Evolutionary conservation across 1,140 invertebrate species (phyloP).

Genomic region (Calliphora vicina): DNA sequence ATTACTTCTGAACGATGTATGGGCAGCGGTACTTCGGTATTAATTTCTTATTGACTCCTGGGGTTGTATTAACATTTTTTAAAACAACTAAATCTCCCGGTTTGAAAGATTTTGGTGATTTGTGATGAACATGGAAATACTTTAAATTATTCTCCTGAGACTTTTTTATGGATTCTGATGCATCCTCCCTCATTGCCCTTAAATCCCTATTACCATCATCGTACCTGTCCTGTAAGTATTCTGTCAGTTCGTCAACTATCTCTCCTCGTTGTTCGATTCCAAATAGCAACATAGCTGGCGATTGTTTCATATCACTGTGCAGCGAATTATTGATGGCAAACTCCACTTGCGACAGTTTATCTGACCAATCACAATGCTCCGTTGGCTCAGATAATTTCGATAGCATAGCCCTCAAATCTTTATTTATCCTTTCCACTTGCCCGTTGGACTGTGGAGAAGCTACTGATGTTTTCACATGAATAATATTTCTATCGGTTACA

Average conservation of each 20-base stretch:
- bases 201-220: neutral
- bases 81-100: neutral
- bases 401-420: too few relatives aligned
- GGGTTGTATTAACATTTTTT: neutral
- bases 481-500: neutral
- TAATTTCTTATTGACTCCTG: neutral
- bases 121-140: too few relatives aligned
- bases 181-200: neutral
- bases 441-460: too few relatives aligned
- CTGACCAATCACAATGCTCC: neutral
- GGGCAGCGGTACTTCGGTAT: too few relatives aligned
- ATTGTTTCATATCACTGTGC: slow-evolving; percentile 5
- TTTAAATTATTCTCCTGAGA: neutral
- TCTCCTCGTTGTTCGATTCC: too few relatives aligned
- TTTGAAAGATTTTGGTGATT: neutral
- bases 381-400: neutral
- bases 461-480: neutral
- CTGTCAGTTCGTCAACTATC: too few relatives aligned
- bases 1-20: too few relatives aligned
- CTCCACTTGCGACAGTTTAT: slow-evolving; percentile 37
- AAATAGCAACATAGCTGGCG: too few relatives aligned
- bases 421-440: too few relatives aligned
- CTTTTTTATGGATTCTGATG: neutral
- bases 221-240: neutral
- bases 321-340: slow-evolving; percentile 48